Base-by-base conservation (phyloP, 2,888 invertebrate species). In the Lampropteryx suffumata region DNA sequence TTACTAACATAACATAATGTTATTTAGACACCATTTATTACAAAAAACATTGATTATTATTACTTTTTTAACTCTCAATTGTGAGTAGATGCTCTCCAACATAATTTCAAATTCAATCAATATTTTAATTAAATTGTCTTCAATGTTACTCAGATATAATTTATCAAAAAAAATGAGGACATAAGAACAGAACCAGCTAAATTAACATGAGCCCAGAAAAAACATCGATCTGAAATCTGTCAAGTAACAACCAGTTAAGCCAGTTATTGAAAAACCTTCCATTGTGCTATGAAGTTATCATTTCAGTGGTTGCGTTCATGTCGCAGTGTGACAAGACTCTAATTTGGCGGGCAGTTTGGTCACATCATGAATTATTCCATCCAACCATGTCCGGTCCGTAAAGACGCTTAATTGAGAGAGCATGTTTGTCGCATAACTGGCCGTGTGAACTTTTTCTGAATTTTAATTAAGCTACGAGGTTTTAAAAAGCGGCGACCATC, bases 341-440 rank as follows among this genome's bases (percentile, higher is more conserved):
- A 71, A 73, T 73, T 69, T 73, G 65, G 70, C 57, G 61, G 68
- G 34, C 72, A 32, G 79, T 64, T 56, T 62, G 69, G 68, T 67
- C 69, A 67, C 72, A 71, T 82, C 82, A 86, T 85, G 85, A 86
- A 86, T 87, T 78, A 86, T 87, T 84, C 80, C 71, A 66, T 66
- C 64, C 71, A 57, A 60, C 68, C 71, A 73, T 78, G 79, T 82
- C 83, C 81, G 81, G 76, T 64, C 65, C 59, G 73, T 71, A 79
- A 79, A 79, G 77, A 76, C 70, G 70, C 76, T 83, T 87, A 86
- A 86, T 87, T 86, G 84, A 85, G 81, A 80, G 82, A 81, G 78
- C 80, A 76, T 79, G 77, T 79, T 73, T 76, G 74, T 74, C 76
- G 74, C 75, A 77, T 74, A 74, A 67, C 69, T 69, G 71, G 69